Base-by-base conservation (phyloP, 2,797 vertebrate genomes). In the Taeniopygia guttata region DNA sequence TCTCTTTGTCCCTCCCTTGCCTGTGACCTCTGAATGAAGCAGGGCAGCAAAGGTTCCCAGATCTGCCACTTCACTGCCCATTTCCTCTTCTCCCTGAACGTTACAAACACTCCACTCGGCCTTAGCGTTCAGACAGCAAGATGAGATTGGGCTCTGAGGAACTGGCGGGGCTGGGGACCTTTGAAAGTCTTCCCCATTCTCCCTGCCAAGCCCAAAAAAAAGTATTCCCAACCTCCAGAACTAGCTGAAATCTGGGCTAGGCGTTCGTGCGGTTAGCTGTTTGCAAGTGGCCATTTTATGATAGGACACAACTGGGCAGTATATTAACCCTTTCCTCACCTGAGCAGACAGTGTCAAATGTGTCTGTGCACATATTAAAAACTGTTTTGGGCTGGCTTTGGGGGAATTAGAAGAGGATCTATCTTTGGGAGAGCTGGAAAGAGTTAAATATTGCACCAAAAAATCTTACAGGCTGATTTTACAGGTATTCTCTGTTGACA, bases 261-360 rank as follows among this genome's bases (percentile, higher is more conserved):
- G 98, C 98, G 98, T 98, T 98, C 98, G 98, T 99, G 98, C 99
- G 98, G 98, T 98, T 99, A 99, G 99, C 98, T 97, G 98, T 98
- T 98, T 98, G 98, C 97, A 99, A 99, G 99, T 98, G 99, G 99
- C 99, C 99, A 99, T 99, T 99, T 99, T 99, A 98, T 98, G 97
- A 96, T 30, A 97, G 96, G 94, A 97, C 76, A 97, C 91, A 93
- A 91, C 21, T 56, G 94, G 96, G 96, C 96, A 95, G 91, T 97
- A 72, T 97, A 17, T 97, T 97, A 97, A 98, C 97, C 97, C 97
- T 98, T 98, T 98, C 96, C 96, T 97, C 93, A 40, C 79, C 93
- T 92, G 86, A 93, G 89, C 62, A 18, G 92, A 87, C 89, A 90
- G 95, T 15, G 59, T 80, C 89, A 91, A 79, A 86, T 80, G 76